Percentiles rank a stretch among this genome's conserved stretches.
Evolutionary conservation across 2,113 vertebrate species (phyloP).

Genomic region (Cyphomyrus plagiostoma): DNA sequence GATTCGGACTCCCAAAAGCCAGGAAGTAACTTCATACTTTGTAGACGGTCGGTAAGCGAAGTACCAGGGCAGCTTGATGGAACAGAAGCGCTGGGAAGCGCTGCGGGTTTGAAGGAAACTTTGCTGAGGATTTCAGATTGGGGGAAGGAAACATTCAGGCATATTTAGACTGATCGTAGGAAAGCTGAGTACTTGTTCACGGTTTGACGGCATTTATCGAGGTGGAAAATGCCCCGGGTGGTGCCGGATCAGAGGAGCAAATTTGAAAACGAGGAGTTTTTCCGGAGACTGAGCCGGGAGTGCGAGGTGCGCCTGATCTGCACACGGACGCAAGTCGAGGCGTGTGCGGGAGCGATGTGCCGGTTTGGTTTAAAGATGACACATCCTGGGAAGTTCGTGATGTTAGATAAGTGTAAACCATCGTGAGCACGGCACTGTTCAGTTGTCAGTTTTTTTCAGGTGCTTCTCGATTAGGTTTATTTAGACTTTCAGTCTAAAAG

Average conservation of each 20-base stretch:
- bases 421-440: not conserved
- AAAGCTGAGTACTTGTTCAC: not conserved
- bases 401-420: not conserved
- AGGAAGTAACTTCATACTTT: conserved; percentile 45
- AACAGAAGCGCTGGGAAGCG: not conserved
- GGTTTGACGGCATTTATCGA: conserved; percentile 38
- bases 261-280: conserved; percentile 98
- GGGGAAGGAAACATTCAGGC: not conserved
- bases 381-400: not conserved
- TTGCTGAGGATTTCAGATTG: not conserved
- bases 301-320: conserved; percentile 75
- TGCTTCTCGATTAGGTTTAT: not conserved
- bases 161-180: not conserved
- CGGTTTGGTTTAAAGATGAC: not conserved
- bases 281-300: conserved; percentile 96
- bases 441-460: not conserved
- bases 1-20: conserved; percentile 45
- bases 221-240: conserved; percentile 81
- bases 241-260: conserved; percentile 97
- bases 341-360: not conserved
- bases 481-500: not conserved
- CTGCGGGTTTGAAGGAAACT: not conserved
- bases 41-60: not conserved
- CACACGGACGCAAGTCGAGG: conserved; percentile 21
- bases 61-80: not conserved